Evolutionary conservation across 2,113 vertebrate genomes (phyloP).

Genomic region (Lasiurus borealis): DNA sequence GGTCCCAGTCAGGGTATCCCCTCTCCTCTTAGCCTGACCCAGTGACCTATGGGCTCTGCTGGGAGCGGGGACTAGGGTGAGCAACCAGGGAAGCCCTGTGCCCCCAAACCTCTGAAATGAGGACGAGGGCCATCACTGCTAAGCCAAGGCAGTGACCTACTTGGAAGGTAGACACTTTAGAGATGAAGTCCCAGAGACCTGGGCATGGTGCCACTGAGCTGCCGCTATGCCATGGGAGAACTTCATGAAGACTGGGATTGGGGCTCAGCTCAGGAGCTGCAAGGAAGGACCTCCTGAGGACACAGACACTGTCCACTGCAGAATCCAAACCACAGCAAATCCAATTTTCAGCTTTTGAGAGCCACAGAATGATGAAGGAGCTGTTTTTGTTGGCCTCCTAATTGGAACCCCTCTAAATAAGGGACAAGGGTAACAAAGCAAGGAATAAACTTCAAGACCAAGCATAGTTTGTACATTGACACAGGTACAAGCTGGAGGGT

Average conservation of each 20-base stretch:
- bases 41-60: background rate
- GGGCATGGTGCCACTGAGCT: background rate
- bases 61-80: background rate
- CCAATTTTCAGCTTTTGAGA: too few species aligned
- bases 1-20: too few species aligned
- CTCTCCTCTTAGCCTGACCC: background rate
- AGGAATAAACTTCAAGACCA: background rate
- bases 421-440: too few species aligned
- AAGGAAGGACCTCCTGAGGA: background rate
- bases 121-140: fast-evolving
- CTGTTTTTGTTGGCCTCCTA: background rate
- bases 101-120: fast-evolving
- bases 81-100: fast-evolving
- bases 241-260: fast-evolving
- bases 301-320: background rate
- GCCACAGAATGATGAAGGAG: background rate
- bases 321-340: background rate
- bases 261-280: background rate
- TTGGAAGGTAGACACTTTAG: background rate
- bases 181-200: background rate
- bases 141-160: too few species aligned
- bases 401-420: background rate
- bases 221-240: fast-evolving
- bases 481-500: background rate
- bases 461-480: fast-evolving